These are phyloP conservation scores for Ferrisia virgata DNA, from an alignment of 2,888 invertebrate genomes.

Conservation along the genomic window DNA sequence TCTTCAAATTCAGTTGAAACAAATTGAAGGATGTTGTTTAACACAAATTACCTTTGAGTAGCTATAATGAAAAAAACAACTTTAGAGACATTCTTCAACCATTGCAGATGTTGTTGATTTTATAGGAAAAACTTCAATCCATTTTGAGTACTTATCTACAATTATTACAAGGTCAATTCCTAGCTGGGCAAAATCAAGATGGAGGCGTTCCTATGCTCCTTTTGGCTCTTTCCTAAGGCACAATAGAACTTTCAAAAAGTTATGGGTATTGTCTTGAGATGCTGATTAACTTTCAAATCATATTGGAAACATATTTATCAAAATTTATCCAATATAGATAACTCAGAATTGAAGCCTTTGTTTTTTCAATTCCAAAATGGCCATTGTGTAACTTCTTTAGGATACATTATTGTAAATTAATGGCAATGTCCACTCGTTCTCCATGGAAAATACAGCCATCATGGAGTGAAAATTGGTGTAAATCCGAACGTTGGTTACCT, in stretches of 20 bases:
- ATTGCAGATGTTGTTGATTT: not conserved
- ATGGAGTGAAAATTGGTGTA: not conserved
- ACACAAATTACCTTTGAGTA: not conserved
- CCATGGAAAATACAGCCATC: constrained; percentile 46
- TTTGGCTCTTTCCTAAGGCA: not conserved
- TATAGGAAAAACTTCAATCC: constrained; percentile 38
- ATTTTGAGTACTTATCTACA: constrained; percentile 47
- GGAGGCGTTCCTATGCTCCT: not conserved
- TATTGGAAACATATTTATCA: constrained; percentile 49
- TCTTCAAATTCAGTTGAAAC: not conserved
- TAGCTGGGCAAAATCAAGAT: constrained; percentile 22
- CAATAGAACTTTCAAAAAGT: not conserved
- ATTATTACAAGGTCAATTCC: constrained; percentile 41
- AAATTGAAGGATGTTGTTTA: not conserved
- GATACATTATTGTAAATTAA: constrained; percentile 44
- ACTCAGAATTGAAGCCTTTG: constrained; percentile 49
- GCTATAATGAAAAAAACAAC: constrained; percentile 1
- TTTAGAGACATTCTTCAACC: not conserved
- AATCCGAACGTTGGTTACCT: not conserved
- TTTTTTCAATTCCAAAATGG: constrained; percentile 51
- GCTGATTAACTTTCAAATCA: not conserved
- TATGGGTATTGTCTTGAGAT: not conserved
- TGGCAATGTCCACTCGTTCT: constrained; percentile 48
- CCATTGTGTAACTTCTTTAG: constrained; percentile 49
- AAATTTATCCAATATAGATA: constrained; percentile 50